Percentiles rank a stretch among this genome's conserved stretches.
Evolutionary conservation across 2,888 invertebrate genomes (phyloP).

Genomic region (Carterocephalus palaemon): DNA sequence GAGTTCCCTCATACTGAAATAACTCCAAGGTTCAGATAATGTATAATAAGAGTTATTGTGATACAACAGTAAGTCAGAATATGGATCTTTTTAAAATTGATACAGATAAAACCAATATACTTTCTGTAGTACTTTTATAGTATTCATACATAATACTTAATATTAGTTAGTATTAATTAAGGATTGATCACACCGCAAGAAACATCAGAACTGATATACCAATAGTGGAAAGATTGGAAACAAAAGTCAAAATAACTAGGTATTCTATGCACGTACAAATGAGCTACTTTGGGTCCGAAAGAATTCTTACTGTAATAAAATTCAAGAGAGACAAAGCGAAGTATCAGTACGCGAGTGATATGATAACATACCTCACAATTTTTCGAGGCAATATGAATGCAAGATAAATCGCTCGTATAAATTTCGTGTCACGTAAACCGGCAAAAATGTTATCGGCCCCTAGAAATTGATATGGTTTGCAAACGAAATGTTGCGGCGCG

Average conservation of each 20-base stretch:
- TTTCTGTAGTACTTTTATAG: too few species aligned
- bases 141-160: too few species aligned
- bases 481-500: slow-evolving; percentile 51
- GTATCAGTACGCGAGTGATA: slow-evolving; percentile 51
- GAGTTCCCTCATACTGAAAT: too few species aligned
- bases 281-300: slow-evolving; percentile 17
- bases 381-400: slow-evolving; percentile 69
- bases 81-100: too few species aligned
- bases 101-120: too few species aligned
- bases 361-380: slow-evolving; percentile 71
- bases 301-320: slow-evolving; percentile 36
- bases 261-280: slow-evolving; percentile 19
- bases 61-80: too few species aligned
- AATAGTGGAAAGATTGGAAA: too few species aligned
- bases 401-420: slow-evolving; percentile 75
- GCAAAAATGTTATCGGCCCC: slow-evolving; percentile 72
- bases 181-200: too few species aligned
- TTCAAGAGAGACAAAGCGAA: slow-evolving; percentile 49
- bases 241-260: slow-evolving; percentile 1
- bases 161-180: too few species aligned
- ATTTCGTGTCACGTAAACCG: slow-evolving; percentile 74
- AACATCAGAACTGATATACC: too few species aligned
- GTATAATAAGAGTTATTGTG: too few species aligned
- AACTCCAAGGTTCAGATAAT: too few species aligned
- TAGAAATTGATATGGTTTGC: slow-evolving; percentile 65